Percentiles rank a stretch among this genome's conserved stretches.
These are phyloP conservation scores for Cephus rjabovi DNA, from an alignment of 2,888 invertebrate species.

Conservation along the genomic window DNA sequence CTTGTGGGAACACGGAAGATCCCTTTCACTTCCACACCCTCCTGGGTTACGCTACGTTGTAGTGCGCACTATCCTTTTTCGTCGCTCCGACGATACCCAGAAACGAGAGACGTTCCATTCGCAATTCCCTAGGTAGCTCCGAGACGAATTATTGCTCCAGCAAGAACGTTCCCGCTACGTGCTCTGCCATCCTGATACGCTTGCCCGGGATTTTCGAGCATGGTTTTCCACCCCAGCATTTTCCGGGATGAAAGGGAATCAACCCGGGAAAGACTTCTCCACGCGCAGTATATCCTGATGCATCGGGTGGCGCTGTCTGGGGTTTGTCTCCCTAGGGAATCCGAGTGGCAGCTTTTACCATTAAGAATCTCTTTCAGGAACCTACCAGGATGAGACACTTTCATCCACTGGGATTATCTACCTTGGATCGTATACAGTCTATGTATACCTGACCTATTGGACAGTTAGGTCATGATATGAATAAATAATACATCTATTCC, in stretches of 20 bases:
- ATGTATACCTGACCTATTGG: background rate
- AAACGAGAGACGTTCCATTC: background rate
- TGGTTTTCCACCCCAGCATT: slow-evolving; percentile 30
- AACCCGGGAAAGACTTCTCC: slow-evolving; percentile 29
- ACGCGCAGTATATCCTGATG: slow-evolving; percentile 27
- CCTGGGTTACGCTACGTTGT: background rate
- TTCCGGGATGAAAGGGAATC: slow-evolving; percentile 9
- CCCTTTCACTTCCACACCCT: background rate
- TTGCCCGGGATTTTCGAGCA: slow-evolving; percentile 29
- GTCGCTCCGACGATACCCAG: background rate
- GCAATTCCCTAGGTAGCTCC: background rate
- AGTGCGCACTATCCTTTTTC: background rate
- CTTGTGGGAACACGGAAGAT: background rate
- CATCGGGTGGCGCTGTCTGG: slow-evolving; percentile 27
- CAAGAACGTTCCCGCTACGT: slow-evolving; percentile 6
- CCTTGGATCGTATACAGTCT: background rate
- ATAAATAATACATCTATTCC: background rate
- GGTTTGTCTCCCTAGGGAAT: slow-evolving; percentile 25
- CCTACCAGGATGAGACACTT: background rate
- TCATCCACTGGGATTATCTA: background rate
- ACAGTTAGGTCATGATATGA: background rate
- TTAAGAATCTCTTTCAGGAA: background rate
- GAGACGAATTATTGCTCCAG: background rate
- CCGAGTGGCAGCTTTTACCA: background rate
- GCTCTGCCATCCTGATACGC: slow-evolving; percentile 35